Evolutionary conservation across 2,113 vertebrate species (phyloP).

Genomic region (Recurvirostra avosetta): DNA sequence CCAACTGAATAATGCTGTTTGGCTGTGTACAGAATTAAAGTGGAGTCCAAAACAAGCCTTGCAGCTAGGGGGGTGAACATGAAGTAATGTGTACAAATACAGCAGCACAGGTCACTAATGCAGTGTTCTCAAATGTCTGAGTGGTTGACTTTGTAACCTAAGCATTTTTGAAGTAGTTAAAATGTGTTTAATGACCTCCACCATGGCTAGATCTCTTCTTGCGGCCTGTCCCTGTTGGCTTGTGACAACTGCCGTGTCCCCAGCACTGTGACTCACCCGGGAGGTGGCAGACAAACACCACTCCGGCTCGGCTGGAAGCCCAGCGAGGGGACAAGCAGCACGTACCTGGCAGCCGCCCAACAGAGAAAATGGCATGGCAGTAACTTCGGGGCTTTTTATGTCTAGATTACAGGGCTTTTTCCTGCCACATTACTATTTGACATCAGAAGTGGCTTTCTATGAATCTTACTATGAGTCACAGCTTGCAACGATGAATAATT

Average conservation of each 20-base stretch:
- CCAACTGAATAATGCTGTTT: background rate
- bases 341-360: background rate
- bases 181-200: rapidly evolving
- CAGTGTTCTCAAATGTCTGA: background rate
- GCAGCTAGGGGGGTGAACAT: background rate
- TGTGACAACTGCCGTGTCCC: background rate
- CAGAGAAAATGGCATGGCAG: background rate
- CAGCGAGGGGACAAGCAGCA: background rate
- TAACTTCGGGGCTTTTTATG: background rate
- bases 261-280: slow-evolving; percentile 24
- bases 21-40: background rate
- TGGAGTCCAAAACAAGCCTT: background rate
- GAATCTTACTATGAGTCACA: background rate
- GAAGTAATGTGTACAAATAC: background rate
- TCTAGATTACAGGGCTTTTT: background rate
- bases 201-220: rapidly evolving
- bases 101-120: background rate
- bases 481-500: background rate
- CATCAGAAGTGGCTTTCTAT: background rate
- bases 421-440: background rate
- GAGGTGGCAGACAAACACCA: slow-evolving; percentile 69
- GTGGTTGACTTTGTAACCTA: background rate
- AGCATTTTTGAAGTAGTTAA: background rate
- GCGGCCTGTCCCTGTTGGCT: rapidly evolving
- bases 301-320: background rate